A percentile compares a stretch with the other conserved stretches of the same genome.
phyloP scores from a whole-genome alignment of 2,113 vertebrate species.

The Andinoacara biseriatus region DNA sequence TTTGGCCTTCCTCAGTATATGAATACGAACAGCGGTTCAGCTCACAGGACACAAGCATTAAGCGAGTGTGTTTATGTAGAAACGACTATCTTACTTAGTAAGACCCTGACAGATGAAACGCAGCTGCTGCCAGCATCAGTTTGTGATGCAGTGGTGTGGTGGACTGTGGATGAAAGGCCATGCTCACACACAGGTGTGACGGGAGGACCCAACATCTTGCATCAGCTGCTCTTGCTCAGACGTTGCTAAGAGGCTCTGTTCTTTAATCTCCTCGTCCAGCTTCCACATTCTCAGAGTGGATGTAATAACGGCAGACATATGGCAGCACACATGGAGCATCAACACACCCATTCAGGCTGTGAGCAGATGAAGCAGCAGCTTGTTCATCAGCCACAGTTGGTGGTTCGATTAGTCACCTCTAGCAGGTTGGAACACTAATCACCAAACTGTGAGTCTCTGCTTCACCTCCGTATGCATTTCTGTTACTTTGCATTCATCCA shows the following conservation, averaged over 20 bases:
- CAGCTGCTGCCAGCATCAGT: background rate
- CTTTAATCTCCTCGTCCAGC: slow-evolving; percentile 19
- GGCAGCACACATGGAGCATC: slow-evolving; percentile 28
- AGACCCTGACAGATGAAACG: background rate
- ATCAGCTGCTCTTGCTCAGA: background rate
- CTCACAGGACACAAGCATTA: background rate
- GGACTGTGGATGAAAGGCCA: background rate
- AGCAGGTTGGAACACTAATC: background rate
- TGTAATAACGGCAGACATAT: slow-evolving; percentile 36
- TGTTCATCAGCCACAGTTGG: slow-evolving; percentile 48
- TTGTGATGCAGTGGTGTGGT: too few species aligned
- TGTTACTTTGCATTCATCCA: background rate
- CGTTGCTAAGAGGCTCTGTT: background rate
- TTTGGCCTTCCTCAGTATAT: background rate
- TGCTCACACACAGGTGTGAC: background rate
- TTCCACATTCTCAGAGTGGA: slow-evolving; percentile 7
- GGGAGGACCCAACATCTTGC: background rate
- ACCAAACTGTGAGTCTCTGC: background rate
- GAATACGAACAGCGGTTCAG: background rate
- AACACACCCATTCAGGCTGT: background rate
- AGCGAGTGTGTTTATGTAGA: background rate
- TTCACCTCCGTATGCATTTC: background rate
- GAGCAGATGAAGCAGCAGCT: slow-evolving; percentile 50
- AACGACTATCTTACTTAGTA: background rate
- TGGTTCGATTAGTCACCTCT: slow-evolving; percentile 13